phyloP scores from a whole-genome alignment of 2,888 invertebrate species.

The Tinea semifulvella region DNA sequence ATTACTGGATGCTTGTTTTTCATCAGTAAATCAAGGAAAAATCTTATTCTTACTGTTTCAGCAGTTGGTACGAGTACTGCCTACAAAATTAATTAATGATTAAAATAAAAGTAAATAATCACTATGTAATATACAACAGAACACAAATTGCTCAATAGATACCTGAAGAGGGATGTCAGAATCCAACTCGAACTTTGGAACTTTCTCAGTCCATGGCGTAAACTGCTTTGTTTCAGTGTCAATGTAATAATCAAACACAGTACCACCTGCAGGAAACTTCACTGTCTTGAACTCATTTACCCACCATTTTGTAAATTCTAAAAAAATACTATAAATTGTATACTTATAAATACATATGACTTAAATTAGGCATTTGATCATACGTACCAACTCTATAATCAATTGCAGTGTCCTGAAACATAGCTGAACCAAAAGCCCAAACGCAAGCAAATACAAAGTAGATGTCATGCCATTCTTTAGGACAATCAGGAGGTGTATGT shows the following conservation, averaged over 20 bases:
- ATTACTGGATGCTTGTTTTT: conserved; percentile 90
- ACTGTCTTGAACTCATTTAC: conserved; percentile 94
- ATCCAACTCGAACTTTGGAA: conserved; percentile 91
- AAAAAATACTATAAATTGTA: conserved; percentile 35
- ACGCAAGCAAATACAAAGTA: conserved; percentile 96
- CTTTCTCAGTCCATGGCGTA: conserved; percentile 87
- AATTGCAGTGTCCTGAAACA: conserved; percentile 91
- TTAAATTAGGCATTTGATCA: conserved; percentile 40
- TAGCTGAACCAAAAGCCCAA: conserved; percentile 98
- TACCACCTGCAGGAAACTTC: conserved; percentile 90
- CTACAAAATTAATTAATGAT: conserved; percentile 44
- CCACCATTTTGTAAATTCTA: conserved; percentile 98
- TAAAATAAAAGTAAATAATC: background rate
- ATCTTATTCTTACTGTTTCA: conserved; percentile 90
- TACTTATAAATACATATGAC: background rate
- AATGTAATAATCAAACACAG: conserved; percentile 95
- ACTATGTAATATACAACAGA: background rate
- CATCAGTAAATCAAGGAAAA: conserved; percentile 89
- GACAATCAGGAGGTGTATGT: conserved; percentile 87
- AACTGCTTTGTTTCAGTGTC: conserved; percentile 92
- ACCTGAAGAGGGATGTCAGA: conserved; percentile 91
- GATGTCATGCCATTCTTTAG: conserved; percentile 94
- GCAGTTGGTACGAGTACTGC: conserved; percentile 92
- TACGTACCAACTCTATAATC: conserved; percentile 71
- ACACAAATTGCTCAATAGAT: conserved; percentile 21